Percentiles rank a stretch among this genome's conserved stretches.
Evolutionary conservation across 2,113 vertebrate genomes (phyloP).

Genomic region (Podarcis raffonei): DNA sequence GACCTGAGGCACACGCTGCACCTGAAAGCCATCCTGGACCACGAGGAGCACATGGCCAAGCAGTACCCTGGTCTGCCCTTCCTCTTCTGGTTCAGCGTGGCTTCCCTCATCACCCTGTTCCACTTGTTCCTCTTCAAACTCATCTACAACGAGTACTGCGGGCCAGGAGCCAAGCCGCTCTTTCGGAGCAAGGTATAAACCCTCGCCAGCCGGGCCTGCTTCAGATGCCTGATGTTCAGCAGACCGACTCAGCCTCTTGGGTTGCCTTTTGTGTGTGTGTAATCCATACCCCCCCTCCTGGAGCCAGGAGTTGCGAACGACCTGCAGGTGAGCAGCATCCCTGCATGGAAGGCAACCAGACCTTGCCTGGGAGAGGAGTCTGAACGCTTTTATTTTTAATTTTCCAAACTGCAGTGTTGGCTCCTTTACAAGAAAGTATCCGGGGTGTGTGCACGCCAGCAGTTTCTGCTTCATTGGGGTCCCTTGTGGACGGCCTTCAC

Average conservation of each 20-base stretch:
- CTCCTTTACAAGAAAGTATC: not conserved
- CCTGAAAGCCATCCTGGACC: slow-evolving; percentile 94
- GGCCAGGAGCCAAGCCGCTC: slow-evolving; percentile 94
- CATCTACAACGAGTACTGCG: slow-evolving; percentile 99
- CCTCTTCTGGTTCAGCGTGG: slow-evolving; percentile 98
- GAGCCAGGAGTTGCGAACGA: too few relatives aligned
- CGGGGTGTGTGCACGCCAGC: not conserved
- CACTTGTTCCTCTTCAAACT: slow-evolving; percentile 99
- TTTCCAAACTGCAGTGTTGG: not conserved
- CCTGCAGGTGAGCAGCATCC: not conserved
- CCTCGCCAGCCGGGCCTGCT: slow-evolving; percentile 8
- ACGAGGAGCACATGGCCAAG: slow-evolving; percentile 98
- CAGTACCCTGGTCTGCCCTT: slow-evolving; percentile 94
- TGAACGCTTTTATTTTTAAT: not conserved
- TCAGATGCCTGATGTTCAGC: not conserved
- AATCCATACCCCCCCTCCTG: too few relatives aligned
- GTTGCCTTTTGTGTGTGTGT: not conserved
- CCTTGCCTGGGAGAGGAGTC: not conserved
- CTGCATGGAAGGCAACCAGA: not conserved
- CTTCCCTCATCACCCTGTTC: slow-evolving; percentile 96
- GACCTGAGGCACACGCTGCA: slow-evolving; percentile 95
- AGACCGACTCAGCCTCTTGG: not conserved
- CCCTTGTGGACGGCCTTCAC: not conserved
- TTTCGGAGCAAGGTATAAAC: slow-evolving; percentile 97
- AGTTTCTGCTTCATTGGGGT: not conserved